phyloP scores from a whole-genome alignment of 2,113 vertebrate species.

The Otus sunia region DNA sequence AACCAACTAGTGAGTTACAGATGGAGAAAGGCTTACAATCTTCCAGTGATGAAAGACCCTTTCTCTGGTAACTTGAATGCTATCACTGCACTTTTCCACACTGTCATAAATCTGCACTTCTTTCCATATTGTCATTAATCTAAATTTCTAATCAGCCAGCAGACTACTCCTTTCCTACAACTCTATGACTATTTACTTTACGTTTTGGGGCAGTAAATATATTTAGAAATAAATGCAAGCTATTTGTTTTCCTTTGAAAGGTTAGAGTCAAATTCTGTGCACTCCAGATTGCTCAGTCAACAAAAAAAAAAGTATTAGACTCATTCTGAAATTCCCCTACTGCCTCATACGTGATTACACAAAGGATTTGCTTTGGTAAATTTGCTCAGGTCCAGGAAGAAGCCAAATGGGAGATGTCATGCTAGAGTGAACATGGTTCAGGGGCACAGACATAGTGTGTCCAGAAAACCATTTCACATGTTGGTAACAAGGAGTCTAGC shows the following conservation, averaged over 20 bases:
- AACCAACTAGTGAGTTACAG: not conserved
- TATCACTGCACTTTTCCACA: not conserved
- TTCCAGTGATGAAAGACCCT: not conserved
- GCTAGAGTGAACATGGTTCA: not conserved
- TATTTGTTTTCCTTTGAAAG: slow-evolving; percentile 39
- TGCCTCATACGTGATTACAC: not conserved
- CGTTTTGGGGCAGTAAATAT: not conserved
- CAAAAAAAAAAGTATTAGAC: not conserved
- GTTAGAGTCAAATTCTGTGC: not conserved
- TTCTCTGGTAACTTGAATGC: not conserved
- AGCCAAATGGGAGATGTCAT: not conserved
- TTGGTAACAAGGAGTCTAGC: not conserved
- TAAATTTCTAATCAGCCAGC: slow-evolving; percentile 43
- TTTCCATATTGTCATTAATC: slow-evolving; percentile 34
- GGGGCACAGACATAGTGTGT: not conserved
- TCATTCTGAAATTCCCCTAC: not conserved
- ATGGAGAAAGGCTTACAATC: not conserved
- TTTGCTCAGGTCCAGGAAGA: not conserved
- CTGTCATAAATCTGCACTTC: not conserved
- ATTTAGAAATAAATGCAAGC: slow-evolving; percentile 37
- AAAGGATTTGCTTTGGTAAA: not conserved
- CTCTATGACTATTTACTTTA: not conserved
- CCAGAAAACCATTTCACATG: not conserved
- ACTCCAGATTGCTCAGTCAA: not conserved
- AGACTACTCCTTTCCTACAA: not conserved